Evolutionary conservation across 1,140 invertebrate genomes (phyloP), one percentile per base, ranked within the genome.

Genomic region (Plutomurus gul): DNA sequence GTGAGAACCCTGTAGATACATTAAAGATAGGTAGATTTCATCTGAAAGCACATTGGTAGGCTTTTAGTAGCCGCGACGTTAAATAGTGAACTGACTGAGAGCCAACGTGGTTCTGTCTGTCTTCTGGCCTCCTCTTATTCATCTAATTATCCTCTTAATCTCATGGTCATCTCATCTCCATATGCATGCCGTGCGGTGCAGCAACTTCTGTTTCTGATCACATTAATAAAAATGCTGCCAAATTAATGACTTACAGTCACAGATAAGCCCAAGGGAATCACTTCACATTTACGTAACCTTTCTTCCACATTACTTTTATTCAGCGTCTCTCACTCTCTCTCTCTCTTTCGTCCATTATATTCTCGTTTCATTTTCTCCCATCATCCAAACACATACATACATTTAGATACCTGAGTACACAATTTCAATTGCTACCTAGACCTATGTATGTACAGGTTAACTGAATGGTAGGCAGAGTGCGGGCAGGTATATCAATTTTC

Each of bases 211-310:
- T 65, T 65, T 65, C 56, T 65, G 56, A 65, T 65, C 56, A 65
- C 56, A 65, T 65, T 65, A 65, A 65, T 65, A 65, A 65, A 65
- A 65, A 65, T 65, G 13, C 56, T 65, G 56, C 56, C 56, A 65
- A 65, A 65, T 65, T 65, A 65, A 65, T 65, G 56, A 65, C 56
- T 65, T 65, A 65, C 56, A 65, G 56, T 65, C 56, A 65, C 56
- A 65, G 56, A 65, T 65, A 65, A 65, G 56, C 56, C 56, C 56
- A 65, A 65, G 56, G 56, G 56, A 65, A 65, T 65, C 56, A 65
- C 56, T 65, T 60, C 36, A 65, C 56, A 65, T 33, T 36, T 65
- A 65, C 56, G 56, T 27, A n/a, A 16, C 16, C 30, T 65, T n/a
- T 56, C 25, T 56, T 30, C 25, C 11, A 56, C 18, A 30, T 13